phyloP scores from a whole-genome alignment of 1,140 invertebrate genomes.

The Grapholita molesta region DNA sequence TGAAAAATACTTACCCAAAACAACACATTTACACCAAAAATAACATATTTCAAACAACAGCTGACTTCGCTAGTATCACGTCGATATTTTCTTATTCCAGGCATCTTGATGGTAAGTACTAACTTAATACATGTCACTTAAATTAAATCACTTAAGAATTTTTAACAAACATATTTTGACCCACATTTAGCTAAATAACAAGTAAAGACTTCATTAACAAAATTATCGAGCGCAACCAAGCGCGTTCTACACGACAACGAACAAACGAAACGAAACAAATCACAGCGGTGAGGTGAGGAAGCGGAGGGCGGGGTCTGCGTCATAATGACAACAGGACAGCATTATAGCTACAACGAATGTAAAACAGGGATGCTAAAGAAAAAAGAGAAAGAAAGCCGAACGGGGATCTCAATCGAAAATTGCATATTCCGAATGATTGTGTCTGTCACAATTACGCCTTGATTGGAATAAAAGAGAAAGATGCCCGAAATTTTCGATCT shows the following conservation, averaged over 20 bases:
- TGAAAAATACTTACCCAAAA: slow-evolving; percentile 90
- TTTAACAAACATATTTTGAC: neutral
- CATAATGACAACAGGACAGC: neutral
- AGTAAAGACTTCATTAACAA: neutral
- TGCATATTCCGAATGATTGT: too few relatives aligned
- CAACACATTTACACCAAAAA: slow-evolving; percentile 97
- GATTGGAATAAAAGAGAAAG: too few relatives aligned
- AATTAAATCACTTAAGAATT: neutral
- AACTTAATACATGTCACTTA: slow-evolving; percentile 9
- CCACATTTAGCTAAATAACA: slow-evolving; percentile 5
- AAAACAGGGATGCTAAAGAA: neutral
- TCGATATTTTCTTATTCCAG: slow-evolving; percentile 85
- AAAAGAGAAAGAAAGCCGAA: neutral
- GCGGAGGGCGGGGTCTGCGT: neutral
- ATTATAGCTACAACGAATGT: neutral
- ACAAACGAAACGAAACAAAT: neutral
- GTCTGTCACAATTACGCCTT: too few relatives aligned
- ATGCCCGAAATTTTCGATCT: too few relatives aligned
- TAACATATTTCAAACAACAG: slow-evolving; percentile 97
- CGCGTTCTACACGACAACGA: neutral
- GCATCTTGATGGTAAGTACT: slow-evolving; percentile 56
- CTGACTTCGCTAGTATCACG: slow-evolving; percentile 95
- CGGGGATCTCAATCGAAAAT: too few relatives aligned
- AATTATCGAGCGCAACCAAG: neutral
- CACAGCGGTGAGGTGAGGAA: neutral